Base-by-base conservation (phyloP, 2,797 vertebrate genomes). In the Zenarchopterus dispar region DNA sequence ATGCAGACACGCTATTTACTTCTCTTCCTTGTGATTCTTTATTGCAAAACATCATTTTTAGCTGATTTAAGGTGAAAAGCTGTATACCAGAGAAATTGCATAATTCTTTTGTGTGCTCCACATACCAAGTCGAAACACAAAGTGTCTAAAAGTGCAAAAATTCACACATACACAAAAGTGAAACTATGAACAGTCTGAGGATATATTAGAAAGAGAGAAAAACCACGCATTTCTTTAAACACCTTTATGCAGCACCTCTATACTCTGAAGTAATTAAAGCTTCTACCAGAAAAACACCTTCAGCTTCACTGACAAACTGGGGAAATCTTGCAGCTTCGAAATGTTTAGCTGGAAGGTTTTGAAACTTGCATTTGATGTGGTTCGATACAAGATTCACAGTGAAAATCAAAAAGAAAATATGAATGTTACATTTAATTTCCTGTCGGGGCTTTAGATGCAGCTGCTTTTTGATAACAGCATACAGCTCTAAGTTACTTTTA, bases 361-460 rank as follows among this genome's bases (percentile, higher is more conserved):
- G 9, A 3, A 5, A 63, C 31, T 2, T 47, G 11, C 8, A 13
- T 48, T 26, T 42, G 8, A 46, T 36, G 23, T 49, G 41, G 44
- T 21, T 6, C 13, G 33, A 15, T 0, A 6, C 8, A 2, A 36
- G 0, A 24, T 3, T 2, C 39, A 9, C 19, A 6, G 10, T 17
- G 3, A 28, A 0, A 2, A 18, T 56, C 4, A 39, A 24, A 51
- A 36, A 4, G 2, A 46, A 23, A 41, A n/a, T 2, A 1, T 55
- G 17, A 70, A 16, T 19, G 21, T 8, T 66, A 49, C 0, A 8
- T 23, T 11, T 1, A 1, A 28, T 62, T 73, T 64, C 24, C 33
- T 69, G 48, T 33, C 36, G 15, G 1, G 36, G 13, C 11, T 36
- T 36, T 36, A 36, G 33, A 36, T 10, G 33, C 5, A 28, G 28